Conservation (phyloP, 1,140 invertebrate genomes). For the Drosophila neocordata region DNA sequence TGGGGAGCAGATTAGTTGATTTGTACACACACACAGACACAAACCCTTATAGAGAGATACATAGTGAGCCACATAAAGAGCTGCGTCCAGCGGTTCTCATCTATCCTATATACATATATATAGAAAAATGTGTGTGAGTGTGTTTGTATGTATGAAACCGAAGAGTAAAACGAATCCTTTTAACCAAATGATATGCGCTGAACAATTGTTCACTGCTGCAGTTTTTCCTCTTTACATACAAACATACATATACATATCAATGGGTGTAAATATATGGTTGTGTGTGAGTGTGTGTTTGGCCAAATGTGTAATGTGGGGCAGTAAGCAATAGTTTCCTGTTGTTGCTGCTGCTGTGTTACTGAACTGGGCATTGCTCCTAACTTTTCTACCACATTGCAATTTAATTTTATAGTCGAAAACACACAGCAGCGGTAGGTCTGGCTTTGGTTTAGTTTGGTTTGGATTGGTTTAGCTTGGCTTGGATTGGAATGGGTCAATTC, state of each 20-base stretch:
- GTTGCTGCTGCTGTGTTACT: slow-evolving; percentile 28
- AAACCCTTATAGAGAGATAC: slow-evolving; percentile 1
- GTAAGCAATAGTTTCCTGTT: slow-evolving; percentile 70
- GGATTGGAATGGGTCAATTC: slow-evolving; percentile 5
- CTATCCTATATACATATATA: background rate
- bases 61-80: slow-evolving; percentile 12
- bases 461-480: slow-evolving; percentile 2
- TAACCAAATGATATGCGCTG: slow-evolving; percentile 78
- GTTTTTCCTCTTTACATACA: slow-evolving; percentile 18
- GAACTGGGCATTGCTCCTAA: slow-evolving; percentile 67
- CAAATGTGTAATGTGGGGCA: slow-evolving; percentile 72
- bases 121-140: background rate
- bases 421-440: slow-evolving; percentile 65
- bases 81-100: slow-evolving; percentile 12
- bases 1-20: slow-evolving; percentile 81
- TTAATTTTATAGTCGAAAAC: slow-evolving; percentile 81
- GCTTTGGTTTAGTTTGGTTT: slow-evolving; percentile 33
- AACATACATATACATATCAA: background rate
- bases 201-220: slow-evolving; percentile 74
- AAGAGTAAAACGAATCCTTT: slow-evolving; percentile 78
- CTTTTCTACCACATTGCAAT: slow-evolving; percentile 78
- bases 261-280: slow-evolving; percentile 14
- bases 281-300: slow-evolving; percentile 45
- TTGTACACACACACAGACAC: slow-evolving; percentile 53
- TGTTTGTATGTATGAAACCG: slow-evolving; percentile 26